Base-by-base conservation (phyloP, 2,888 invertebrate species). In the Colletes collaris region DNA sequence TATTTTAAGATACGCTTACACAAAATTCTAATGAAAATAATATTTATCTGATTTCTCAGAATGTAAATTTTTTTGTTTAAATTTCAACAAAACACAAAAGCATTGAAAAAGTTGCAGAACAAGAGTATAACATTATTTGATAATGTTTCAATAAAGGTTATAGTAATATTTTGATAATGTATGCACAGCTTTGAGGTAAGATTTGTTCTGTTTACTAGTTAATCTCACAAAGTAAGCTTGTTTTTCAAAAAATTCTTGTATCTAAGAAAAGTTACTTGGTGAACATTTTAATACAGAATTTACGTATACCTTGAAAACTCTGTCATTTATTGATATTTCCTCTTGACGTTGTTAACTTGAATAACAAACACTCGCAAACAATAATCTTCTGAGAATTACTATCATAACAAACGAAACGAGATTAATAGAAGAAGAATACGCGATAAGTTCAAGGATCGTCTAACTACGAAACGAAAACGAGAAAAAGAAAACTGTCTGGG, bases 351-450 rank as follows among this genome's bases (percentile, higher is more conserved):
- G 19, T 37, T 37, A 46, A 19, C 16, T 40, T 11, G 0, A 8
- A 8, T 6, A 6, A 55, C n/a, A 10, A 11, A 69, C n/a, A n/a
- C 16, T 11, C 6, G 19, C 44, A 49, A 67, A 16, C 40, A 16
- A 27, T 27, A 40, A 44, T 35, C 19, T 16, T 35, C 3, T 1
- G 16, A 4, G 65, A 65, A 63, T 49, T n/a, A n/a, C 1, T 56
- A 10, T 66, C 4, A 10, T 55, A 44, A 13, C 0, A 40, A 63
- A 16, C 1, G 35, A 58, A 75, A 19, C 40, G 40, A 64, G 68
- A 50, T 44, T 35, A 44, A 64, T 2, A n/a, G 10, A 27, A 67
- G 63, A 19, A 0, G 8, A 49, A n/a, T 13, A 27, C 4, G 69
- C 5, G 13, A 19, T 13, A 52, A 62, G 52, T 56, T 37, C 3